Evolutionary conservation across 2,888 invertebrate genomes (phyloP), one percentile per base, ranked within the genome.

Genomic region (Mythimna pallens): DNA sequence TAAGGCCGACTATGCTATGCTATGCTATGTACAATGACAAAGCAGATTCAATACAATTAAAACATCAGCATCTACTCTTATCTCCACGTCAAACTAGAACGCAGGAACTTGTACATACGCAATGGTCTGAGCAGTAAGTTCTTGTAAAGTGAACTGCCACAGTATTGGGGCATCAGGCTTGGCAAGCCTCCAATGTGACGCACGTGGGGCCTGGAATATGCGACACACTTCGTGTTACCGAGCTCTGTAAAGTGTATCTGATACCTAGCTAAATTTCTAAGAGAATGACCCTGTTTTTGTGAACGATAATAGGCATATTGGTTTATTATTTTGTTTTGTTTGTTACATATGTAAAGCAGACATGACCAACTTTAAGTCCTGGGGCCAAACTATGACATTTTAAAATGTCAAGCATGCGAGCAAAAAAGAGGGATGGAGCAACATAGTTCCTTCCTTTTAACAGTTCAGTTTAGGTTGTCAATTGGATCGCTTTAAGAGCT

Each of bases 61-160:
- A 25, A 58, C 7, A 22, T 10, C 43, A 57, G 47, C 34, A 69
- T 61, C 30, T 30, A 57, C 30, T 14, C 43, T 50, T 40, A 40
- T 50, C 30, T 54, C 25, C 20, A 17, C 10, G 30, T n/a, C 63
- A 14, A 81, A 52, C 68, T 62, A 58, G 61, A 54, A 47, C 54
- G 50, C 22, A 64, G 54, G 50, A n/a, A 52, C 50, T n/a, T 52
- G 9, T 62, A 58, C 52, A 65, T 54, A 70, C 67, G 74, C 78
- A 71, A 36, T 71, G 57, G 66, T 65, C 66, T 69, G 57, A 50
- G 68, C 78, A 68, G 75, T 82, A 78, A 75, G 52, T 71, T 74
- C 65, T 71, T 75, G 78, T 71, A 78, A 78, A 74, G 55, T 67
- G 70, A 82, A 82, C 79, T 75, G 78, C 81, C 65, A 63, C 65